These are phyloP conservation scores for Taphrorychus bicolor DNA, from an alignment of 2,888 invertebrate species.

Conservation along the genomic window DNA sequence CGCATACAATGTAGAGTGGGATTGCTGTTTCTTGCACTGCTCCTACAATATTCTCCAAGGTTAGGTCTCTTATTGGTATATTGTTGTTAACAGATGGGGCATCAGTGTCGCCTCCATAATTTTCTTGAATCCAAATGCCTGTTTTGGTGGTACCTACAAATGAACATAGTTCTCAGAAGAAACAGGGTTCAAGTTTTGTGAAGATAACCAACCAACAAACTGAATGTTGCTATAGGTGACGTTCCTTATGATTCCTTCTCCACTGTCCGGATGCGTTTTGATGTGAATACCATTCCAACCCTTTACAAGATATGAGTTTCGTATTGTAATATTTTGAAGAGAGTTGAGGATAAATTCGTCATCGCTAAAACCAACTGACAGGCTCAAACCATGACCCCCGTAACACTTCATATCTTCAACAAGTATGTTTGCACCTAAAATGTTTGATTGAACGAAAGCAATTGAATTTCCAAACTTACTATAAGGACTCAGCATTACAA, in stretches of 20 bases:
- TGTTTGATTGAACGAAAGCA: no score
- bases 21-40: no score
- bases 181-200: no score
- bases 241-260: constrained; percentile 26
- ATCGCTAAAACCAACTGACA: constrained; percentile 41
- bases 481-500: no score
- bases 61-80: no score
- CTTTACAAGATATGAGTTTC: constrained; percentile 20
- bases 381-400: constrained; percentile 43
- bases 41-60: no score
- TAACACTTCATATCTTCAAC: constrained; percentile 34
- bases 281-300: constrained; percentile 43
- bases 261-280: constrained; percentile 42
- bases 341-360: constrained; percentile 23
- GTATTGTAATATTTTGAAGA: constrained; percentile 33
- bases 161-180: no score
- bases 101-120: constrained; percentile 23
- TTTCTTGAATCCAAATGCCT: constrained; percentile 35
- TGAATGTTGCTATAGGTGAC: constrained; percentile 41
- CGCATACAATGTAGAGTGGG: no score
- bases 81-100: no score
- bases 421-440: constrained; percentile 30
- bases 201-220: constrained; percentile 4
- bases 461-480: no score
- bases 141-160: neutral